Evolutionary conservation across 2,797 vertebrate genomes (phyloP).

Genomic region (Trachurus trachurus): DNA sequence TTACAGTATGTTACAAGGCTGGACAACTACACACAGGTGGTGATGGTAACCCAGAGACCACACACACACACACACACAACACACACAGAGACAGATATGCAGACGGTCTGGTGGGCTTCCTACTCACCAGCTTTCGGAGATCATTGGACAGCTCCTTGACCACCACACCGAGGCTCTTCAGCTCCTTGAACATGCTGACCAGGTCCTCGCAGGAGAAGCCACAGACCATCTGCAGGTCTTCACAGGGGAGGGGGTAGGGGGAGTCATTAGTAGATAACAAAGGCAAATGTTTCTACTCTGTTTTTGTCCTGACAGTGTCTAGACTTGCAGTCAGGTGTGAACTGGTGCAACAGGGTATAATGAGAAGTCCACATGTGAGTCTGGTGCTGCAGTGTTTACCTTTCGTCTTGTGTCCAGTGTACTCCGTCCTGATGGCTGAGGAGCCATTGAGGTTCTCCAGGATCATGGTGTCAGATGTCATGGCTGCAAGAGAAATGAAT

Average conservation of each 20-base stretch:
- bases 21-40: neutral
- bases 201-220: slow-evolving; percentile 97
- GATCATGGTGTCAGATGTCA: slow-evolving; percentile 87
- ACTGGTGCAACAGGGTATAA: neutral
- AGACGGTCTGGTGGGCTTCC: neutral
- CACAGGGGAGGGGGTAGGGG: neutral
- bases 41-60: slow-evolving; percentile 4
- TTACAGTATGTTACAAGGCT: too few relatives aligned
- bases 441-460: slow-evolving; percentile 96
- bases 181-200: slow-evolving; percentile 94
- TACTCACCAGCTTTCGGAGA: slow-evolving; percentile 93
- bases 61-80: slow-evolving; percentile 23
- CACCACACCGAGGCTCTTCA: slow-evolving; percentile 92
- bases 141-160: slow-evolving; percentile 93
- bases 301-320: neutral
- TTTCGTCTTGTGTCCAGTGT: slow-evolving; percentile 97
- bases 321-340: neutral
- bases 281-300: neutral
- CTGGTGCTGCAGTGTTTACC: slow-evolving; percentile 68
- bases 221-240: slow-evolving; percentile 94
- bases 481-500: slow-evolving; percentile 62
- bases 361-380: neutral
- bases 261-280: neutral
- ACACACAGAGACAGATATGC: slow-evolving; percentile 1
- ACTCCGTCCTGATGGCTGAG: slow-evolving; percentile 97